phyloP scores from a whole-genome alignment of 2,888 invertebrate species.

The Apamea sordens region DNA sequence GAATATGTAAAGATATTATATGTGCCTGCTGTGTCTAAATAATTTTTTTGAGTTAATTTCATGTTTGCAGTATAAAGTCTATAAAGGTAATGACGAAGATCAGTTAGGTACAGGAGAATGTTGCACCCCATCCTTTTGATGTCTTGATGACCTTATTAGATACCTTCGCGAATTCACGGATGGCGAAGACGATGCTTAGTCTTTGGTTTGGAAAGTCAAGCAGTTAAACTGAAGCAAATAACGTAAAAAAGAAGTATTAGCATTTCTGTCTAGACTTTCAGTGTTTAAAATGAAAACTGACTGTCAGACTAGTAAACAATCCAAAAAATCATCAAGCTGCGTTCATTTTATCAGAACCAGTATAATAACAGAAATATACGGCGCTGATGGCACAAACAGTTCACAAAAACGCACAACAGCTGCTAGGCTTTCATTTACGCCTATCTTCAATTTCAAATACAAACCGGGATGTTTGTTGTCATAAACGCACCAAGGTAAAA shows the following conservation, averaged over 20 bases:
- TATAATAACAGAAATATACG: background rate
- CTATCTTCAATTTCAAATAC: conserved; percentile 70
- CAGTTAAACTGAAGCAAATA: background rate
- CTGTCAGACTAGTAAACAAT: background rate
- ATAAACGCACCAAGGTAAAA: conserved; percentile 83
- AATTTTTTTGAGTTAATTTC: background rate
- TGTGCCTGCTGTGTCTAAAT: background rate
- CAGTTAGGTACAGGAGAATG: no score
- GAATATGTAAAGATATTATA: no score
- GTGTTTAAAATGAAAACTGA: background rate
- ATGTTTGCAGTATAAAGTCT: background rate
- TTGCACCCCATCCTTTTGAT: background rate
- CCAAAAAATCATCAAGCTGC: background rate
- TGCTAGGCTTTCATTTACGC: conserved; percentile 51
- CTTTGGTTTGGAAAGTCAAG: background rate
- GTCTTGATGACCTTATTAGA: background rate
- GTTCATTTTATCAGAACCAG: no score
- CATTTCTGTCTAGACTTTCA: background rate
- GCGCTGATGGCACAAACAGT: background rate
- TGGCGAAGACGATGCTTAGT: background rate
- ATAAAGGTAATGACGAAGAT: background rate
- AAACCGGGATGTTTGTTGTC: conserved; percentile 83
- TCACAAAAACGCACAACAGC: conserved; percentile 41
- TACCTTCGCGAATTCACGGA: background rate
- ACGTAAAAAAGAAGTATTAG: background rate